Evolutionary conservation across 2,888 invertebrate genomes (phyloP).

Genomic region (Imbricaverruca yamaguchii): DNA sequence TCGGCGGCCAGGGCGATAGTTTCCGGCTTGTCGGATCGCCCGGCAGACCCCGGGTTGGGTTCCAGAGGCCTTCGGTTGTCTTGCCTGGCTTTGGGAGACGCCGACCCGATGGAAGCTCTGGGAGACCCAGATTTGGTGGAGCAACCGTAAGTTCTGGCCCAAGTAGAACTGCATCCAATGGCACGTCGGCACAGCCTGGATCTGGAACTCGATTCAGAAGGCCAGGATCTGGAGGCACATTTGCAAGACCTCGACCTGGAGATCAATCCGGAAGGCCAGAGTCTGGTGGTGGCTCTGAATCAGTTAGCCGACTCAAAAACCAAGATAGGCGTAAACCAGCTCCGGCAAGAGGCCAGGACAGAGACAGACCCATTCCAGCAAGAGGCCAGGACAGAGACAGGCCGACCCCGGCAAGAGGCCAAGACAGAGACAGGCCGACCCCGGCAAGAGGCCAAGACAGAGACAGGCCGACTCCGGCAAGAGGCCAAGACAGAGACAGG

Average conservation of each 20-base stretch:
- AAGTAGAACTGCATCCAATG: not conserved
- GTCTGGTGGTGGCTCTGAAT: not conserved
- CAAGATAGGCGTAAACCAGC: not conserved
- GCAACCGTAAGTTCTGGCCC: constrained; percentile 18
- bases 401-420: no score
- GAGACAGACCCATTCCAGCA: no score
- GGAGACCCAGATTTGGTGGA: constrained; percentile 22
- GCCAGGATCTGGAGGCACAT: constrained; percentile 10
- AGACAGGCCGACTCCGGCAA: no score
- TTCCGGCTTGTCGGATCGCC: no score
- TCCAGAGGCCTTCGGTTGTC: no score
- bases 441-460: no score
- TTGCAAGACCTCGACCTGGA: constrained; percentile 20
- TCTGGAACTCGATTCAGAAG: not conserved
- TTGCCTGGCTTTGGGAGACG: constrained; percentile 22
- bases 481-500: no score
- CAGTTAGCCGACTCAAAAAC: not conserved
- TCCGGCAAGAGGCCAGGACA: not conserved
- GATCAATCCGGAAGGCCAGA: constrained; percentile 6
- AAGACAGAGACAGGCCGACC: no score
- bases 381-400: no score
- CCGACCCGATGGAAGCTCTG: constrained; percentile 21
- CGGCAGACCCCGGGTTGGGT: no score
- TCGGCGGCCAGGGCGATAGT: no score
- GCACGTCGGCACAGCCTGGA: not conserved